These are phyloP conservation scores for Ctenopoma multispine DNA, from an alignment of 2,797 vertebrate genomes.

Conservation along the genomic window DNA sequence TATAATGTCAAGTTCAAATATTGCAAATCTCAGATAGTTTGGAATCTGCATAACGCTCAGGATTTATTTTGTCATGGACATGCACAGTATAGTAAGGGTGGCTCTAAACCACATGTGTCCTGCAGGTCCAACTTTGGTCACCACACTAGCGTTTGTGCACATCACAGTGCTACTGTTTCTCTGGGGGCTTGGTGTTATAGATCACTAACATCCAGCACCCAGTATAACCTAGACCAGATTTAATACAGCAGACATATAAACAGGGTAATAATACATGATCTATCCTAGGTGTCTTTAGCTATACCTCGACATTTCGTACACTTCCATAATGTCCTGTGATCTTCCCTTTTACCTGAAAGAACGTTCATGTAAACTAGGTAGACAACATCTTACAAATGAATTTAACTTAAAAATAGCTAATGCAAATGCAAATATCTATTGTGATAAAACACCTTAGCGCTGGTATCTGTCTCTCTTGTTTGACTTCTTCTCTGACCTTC, in stretches of 20 bases:
- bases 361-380: not conserved
- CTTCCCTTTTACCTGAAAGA: not conserved
- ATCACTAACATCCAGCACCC: not conserved
- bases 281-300: not conserved
- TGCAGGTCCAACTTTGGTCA: slow-evolving; percentile 26
- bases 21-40: not conserved
- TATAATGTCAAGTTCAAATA: not conserved
- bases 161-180: slow-evolving; percentile 5
- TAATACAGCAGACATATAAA: not conserved
- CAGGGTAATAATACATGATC: not conserved
- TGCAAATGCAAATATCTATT: not conserved
- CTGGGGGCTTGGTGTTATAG: not conserved
- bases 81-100: not conserved
- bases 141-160: slow-evolving; percentile 7
- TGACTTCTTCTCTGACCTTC: slow-evolving; percentile 26
- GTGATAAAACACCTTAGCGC: not conserved
- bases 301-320: not conserved
- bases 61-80: not conserved
- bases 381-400: not conserved
- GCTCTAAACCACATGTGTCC: slow-evolving; percentile 14
- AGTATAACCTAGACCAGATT: not conserved
- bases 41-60: not conserved
- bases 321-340: not conserved
- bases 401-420: not conserved
- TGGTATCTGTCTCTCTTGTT: not conserved